Evolutionary conservation across 2,888 invertebrate genomes (phyloP), one percentile per base, ranked within the genome.

Genomic region (Opisthograptis luteolata): DNA sequence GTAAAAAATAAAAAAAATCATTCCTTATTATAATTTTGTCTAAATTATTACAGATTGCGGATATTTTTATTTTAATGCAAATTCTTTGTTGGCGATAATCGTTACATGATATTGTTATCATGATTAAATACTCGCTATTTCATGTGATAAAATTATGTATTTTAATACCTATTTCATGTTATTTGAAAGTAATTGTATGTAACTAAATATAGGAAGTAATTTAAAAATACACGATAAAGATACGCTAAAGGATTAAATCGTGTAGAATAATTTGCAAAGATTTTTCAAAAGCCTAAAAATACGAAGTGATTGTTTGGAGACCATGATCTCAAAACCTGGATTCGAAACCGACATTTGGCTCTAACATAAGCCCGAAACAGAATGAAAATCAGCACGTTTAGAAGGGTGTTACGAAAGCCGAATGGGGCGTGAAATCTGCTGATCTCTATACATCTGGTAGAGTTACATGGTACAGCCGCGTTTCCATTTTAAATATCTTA

Each of bases 361-460:
- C 42, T 49, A 42, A 42, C 44, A 44, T 50, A 40, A 51, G 44
- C 50, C 41, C 34, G 40, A 35, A 45, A 51, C 40, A 34, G 24
- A 50, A 50, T 40, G 50, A 51, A 45, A 45, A 51, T 35, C 44
- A 43, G 31, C 40, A 36, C 50, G 31, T 51, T 50, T 50, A 44
- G 44, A 45, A 51, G 44, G 40, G 44, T 48, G 49, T 57, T 58
- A 58, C 53, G 47, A 50, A 46, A 50, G 49, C 43, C 50, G 50
- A 57, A 57, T 46, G 50, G 50, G 57, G 53, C 50, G 50, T 57
- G 53, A 57, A 57, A 57, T 53, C 41, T 35, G 50, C 44, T 47
- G 43, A 45, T 57, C 50, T 51, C 41, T 58, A 35, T 45, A 51
- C 39, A 40, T 45, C 50, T 40, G 37, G n/a, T 37, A 51, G 12